A percentile compares a stretch with the other conserved stretches of the same genome.
Conservation (phyloP, 2,113 vertebrate genomes). For the Anarhynchus alexandrinus region DNA sequence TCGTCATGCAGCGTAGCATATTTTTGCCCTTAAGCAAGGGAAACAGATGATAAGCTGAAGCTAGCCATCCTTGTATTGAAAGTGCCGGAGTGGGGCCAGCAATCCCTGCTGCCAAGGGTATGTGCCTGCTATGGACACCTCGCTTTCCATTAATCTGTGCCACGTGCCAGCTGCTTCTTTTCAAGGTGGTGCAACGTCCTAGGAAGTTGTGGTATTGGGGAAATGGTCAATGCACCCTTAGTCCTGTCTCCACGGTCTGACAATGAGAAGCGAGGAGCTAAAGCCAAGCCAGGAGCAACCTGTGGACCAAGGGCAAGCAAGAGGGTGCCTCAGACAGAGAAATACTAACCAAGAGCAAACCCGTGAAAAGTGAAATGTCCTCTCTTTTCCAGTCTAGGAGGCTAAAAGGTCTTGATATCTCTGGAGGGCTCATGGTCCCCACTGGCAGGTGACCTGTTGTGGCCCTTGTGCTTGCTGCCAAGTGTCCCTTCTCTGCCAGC, state of each 20-base stretch:
- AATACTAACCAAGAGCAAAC: background rate
- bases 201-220: background rate
- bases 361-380: background rate
- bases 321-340: background rate
- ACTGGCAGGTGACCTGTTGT: background rate
- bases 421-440: background rate
- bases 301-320: background rate
- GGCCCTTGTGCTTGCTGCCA: background rate
- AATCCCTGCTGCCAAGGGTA: background rate
- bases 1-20: background rate
- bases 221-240: background rate
- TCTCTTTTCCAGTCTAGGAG: background rate
- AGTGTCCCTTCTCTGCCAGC: background rate
- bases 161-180: background rate
- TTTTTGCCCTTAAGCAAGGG: constrained; percentile 26
- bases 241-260: background rate
- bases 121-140: background rate
- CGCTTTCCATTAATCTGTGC: background rate
- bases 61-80: background rate
- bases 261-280: background rate
- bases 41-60: constrained; percentile 4
- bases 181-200: background rate
- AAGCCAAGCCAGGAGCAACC: background rate
- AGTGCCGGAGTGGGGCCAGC: background rate
- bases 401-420: background rate